Percentiles rank a stretch among this genome's conserved stretches.
These are phyloP conservation scores for Hofmannophila pseudospretella DNA, from an alignment of 2,888 invertebrate species.

Conservation along the genomic window DNA sequence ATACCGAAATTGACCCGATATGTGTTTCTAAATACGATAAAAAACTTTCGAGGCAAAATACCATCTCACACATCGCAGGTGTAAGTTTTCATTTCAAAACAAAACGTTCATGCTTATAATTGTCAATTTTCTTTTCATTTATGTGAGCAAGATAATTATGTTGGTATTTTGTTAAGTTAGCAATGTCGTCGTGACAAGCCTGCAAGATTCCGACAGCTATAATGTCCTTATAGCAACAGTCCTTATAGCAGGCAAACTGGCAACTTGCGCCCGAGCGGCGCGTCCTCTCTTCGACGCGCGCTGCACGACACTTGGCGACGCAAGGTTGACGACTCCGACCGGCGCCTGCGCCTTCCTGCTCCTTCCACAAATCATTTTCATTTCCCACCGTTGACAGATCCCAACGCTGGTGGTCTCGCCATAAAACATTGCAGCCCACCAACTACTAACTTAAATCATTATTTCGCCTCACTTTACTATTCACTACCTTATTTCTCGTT, in stretches of 20 bases:
- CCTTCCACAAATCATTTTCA: conserved; percentile 14
- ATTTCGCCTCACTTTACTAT: not conserved
- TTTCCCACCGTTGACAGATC: conserved; percentile 6
- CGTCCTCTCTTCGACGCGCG: conserved; percentile 6
- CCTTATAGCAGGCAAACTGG: too few relatives aligned
- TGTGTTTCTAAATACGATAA: too few relatives aligned
- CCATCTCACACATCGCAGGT: too few relatives aligned
- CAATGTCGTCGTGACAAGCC: conserved; percentile 15
- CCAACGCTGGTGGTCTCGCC: conserved; percentile 1
- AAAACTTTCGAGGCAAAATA: too few relatives aligned
- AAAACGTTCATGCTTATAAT: too few relatives aligned
- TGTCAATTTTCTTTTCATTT: too few relatives aligned
- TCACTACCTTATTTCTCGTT: too few relatives aligned
- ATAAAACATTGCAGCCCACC: not conserved
- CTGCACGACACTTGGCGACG: conserved; percentile 16
- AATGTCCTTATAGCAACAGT: conserved; percentile 25
- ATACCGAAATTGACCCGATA: too few relatives aligned
- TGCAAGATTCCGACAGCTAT: conserved; percentile 22
- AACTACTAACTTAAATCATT: too few relatives aligned
- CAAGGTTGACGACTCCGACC: conserved; percentile 45
- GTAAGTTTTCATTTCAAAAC: too few relatives aligned
- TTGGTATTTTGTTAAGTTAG: conserved; percentile 4
- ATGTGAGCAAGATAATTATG: conserved; percentile 1
- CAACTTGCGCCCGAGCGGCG: conserved; percentile 6
- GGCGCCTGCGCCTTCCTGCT: conserved; percentile 36